These are phyloP conservation scores for Zosterops hypoxanthus DNA, from an alignment of 2,113 vertebrate species.

Conservation along the genomic window DNA sequence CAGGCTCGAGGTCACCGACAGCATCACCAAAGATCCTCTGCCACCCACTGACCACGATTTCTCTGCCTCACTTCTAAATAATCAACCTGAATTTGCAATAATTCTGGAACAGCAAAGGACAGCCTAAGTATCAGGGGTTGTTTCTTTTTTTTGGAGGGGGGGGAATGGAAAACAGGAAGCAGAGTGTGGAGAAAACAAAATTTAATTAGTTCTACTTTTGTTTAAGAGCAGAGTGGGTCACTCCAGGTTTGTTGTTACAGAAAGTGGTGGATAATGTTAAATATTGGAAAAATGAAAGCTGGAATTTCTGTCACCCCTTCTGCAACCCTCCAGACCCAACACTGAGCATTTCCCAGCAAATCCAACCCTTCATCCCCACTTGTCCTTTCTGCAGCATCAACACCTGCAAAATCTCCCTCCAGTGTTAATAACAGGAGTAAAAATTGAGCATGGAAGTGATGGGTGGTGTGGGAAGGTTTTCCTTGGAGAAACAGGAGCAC, in stretches of 20 bases:
- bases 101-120: background rate
- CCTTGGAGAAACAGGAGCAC: background rate
- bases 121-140: background rate
- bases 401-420: background rate
- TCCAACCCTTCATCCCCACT: fast-evolving
- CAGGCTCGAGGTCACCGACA: background rate
- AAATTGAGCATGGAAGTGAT: fast-evolving
- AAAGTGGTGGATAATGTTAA: background rate
- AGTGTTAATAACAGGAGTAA: fast-evolving
- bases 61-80: background rate
- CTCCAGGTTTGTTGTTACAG: background rate
- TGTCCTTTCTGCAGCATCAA: fast-evolving
- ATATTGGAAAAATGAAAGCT: background rate
- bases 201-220: background rate
- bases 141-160: background rate
- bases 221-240: background rate
- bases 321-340: background rate
- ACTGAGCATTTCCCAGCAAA: background rate
- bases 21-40: background rate
- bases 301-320: background rate
- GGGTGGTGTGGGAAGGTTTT: fast-evolving
- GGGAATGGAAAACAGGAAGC: fast-evolving
- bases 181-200: background rate
- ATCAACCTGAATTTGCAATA: no score
- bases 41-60: background rate